These are phyloP conservation scores for Hesperia comma DNA, from an alignment of 2,888 invertebrate species.

Conservation along the genomic window DNA sequence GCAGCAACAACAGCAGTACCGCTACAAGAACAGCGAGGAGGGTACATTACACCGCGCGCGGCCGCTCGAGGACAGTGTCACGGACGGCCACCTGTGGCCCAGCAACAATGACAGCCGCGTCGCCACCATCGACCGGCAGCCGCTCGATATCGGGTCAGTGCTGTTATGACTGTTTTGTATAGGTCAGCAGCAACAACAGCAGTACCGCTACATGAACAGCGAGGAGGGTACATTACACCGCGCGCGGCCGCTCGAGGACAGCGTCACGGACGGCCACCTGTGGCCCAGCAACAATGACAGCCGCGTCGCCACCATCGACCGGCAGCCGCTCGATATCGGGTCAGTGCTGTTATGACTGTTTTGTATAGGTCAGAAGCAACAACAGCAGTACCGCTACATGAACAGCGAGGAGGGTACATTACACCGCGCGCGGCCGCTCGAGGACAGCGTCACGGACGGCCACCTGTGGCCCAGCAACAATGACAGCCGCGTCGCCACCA, in stretches of 20 bases:
- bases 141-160: conserved; percentile 76
- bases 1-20: conserved; percentile 82
- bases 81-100: conserved; percentile 79
- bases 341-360: conserved; percentile 43
- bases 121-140: conserved; percentile 79
- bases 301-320: conserved; percentile 76
- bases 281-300: conserved; percentile 82
- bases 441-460: conserved; percentile 79
- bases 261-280: conserved; percentile 77
- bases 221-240: conserved; percentile 79
- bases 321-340: conserved; percentile 80
- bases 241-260: conserved; percentile 78
- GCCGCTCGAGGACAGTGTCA: conserved; percentile 79
- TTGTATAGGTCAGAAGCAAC: too few relatives aligned
- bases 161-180: too few relatives aligned
- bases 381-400: conserved; percentile 83
- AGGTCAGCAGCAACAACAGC: conserved; percentile 82
- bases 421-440: conserved; percentile 76
- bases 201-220: conserved; percentile 83
- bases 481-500: conserved; percentile 76
- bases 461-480: conserved; percentile 81
- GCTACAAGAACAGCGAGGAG: conserved; percentile 82
- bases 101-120: conserved; percentile 79
- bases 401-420: conserved; percentile 80
- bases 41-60: conserved; percentile 77